Percentiles rank a stretch among this genome's conserved stretches.
phyloP scores from a whole-genome alignment of 2,888 invertebrate genomes.

The Danaus chrysippus region DNA sequence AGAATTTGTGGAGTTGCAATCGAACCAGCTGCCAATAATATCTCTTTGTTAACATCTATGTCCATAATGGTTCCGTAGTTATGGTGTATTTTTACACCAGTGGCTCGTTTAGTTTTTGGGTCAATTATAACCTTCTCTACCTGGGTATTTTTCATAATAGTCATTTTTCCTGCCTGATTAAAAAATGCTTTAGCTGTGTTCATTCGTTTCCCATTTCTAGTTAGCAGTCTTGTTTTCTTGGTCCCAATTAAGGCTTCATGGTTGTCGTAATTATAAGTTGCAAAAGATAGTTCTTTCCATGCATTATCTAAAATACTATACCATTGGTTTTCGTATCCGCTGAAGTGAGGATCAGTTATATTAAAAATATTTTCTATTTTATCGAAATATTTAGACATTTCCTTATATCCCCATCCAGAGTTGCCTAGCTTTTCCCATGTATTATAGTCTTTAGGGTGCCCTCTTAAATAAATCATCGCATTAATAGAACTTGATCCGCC shows the following conservation, averaged over 20 bases:
- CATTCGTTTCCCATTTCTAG: constrained; percentile 63
- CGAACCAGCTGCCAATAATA: constrained; percentile 71
- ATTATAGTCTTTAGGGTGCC: constrained; percentile 75
- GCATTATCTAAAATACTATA: constrained; percentile 46
- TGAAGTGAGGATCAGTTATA: constrained; percentile 27
- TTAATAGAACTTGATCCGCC: constrained; percentile 81
- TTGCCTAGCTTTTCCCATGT: constrained; percentile 77
- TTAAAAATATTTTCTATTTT: constrained; percentile 57
- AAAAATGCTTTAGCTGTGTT: constrained; percentile 75
- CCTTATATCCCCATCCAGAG: constrained; percentile 74
- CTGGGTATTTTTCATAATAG: constrained; percentile 67
- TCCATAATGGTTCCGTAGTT: constrained; percentile 45
- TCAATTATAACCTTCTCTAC: constrained; percentile 75
- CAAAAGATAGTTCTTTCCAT: constrained; percentile 61
- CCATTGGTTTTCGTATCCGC: constrained; percentile 39
- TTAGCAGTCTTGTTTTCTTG: constrained; percentile 63
- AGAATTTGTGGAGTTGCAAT: constrained; percentile 72
- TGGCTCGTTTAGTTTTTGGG: constrained; percentile 50
- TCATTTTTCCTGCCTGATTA: constrained; percentile 45
- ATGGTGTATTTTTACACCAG: constrained; percentile 59
- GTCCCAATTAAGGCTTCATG: constrained; percentile 62
- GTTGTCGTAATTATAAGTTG: constrained; percentile 35
- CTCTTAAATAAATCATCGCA: constrained; percentile 81
- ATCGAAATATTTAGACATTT: constrained; percentile 62
- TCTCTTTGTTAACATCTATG: constrained; percentile 60